Conservation (phyloP, 92 coral and sea anemone species). For the Porites evermanni region DNA sequence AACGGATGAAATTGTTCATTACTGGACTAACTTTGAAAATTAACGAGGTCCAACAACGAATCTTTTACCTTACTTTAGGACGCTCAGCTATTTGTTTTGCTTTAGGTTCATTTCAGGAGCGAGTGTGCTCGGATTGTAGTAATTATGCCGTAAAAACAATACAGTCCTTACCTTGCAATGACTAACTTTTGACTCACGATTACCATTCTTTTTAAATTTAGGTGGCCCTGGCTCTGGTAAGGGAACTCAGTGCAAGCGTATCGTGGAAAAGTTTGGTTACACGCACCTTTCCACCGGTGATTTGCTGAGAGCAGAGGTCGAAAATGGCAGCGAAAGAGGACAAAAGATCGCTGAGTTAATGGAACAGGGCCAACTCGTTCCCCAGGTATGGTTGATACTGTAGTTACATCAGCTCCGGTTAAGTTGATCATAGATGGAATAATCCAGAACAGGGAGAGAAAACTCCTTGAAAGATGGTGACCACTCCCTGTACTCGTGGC, state of each 20-base stretch:
- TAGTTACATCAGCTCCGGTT: no score
- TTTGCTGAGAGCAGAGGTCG: constrained; percentile 79
- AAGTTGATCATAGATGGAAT: not conserved
- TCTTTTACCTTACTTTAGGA: no score
- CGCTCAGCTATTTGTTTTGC: no score
- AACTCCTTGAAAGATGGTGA: not conserved
- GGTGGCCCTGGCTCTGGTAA: constrained; percentile 99
- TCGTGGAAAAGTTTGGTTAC: constrained; percentile 84
- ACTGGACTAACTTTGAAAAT: no score
- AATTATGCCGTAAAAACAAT: not conserved
- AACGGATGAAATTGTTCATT: not conserved
- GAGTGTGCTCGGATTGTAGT: not conserved
- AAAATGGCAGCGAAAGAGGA: constrained; percentile 84
- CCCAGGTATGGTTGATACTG: constrained; percentile 60
- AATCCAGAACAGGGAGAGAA: not conserved
- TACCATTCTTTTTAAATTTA: constrained; percentile 11
- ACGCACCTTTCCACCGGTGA: constrained; percentile 90
- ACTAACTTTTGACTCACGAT: not conserved
- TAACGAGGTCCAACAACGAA: no score
- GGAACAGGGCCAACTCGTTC: constrained; percentile 82
- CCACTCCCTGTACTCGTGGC: no score
- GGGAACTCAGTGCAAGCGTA: constrained; percentile 90
- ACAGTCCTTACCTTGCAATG: not conserved
- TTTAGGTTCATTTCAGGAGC: not conserved
- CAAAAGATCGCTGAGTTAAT: constrained; percentile 74